Evolutionary conservation across 2,113 vertebrate genomes (phyloP), one percentile per base, ranked within the genome.

Genomic region (Podarcis muralis): DNA sequence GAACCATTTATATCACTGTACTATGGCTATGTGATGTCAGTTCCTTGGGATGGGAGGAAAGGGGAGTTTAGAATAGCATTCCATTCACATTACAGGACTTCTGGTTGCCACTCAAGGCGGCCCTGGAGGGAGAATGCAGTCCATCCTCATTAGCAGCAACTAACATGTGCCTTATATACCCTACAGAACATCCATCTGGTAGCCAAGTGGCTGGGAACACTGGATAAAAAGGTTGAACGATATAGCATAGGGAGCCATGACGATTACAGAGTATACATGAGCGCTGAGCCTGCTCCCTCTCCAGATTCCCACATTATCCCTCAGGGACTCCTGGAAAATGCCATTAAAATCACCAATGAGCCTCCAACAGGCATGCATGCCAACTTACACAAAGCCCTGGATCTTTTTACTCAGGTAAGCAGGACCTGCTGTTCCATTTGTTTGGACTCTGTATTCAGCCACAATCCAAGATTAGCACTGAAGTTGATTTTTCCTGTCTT

Each of bases 301-400:
- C 90, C 96, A 0, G 97, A 97, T 5, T 0, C 92, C 0, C 97
- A 97, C 92, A 96, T 97, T 94, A 97, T 97, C 90, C 97, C 97
- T 0, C 97, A 97, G 92, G 97, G 97, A 37, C 95, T 97, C 92
- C 94, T 97, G 92, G 97, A 97, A 11, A 95, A 97, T 0, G 90
- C 97, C 93, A 97, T 97, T 94, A 97, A 97, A 71, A 97, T 97
- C 94, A 97, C 97, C 95, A 97, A 93, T 0, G 97, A 97, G 93
- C 97, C 96, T 0, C 97, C 96, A 0, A 97, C 96, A 0, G 97
- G 97, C 93, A 97, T 97, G 97, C 4, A 94, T 0, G 96, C 97
- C 91, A 97, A 97, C 91, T 92, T 97, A 93, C 97, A 97, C 92
- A 97, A 96, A 79, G 97, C 97, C 20, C 93, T 97, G 6, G 95